Base-by-base conservation (phyloP, 2,888 invertebrate genomes). In the Mythimna vitellina region DNA sequence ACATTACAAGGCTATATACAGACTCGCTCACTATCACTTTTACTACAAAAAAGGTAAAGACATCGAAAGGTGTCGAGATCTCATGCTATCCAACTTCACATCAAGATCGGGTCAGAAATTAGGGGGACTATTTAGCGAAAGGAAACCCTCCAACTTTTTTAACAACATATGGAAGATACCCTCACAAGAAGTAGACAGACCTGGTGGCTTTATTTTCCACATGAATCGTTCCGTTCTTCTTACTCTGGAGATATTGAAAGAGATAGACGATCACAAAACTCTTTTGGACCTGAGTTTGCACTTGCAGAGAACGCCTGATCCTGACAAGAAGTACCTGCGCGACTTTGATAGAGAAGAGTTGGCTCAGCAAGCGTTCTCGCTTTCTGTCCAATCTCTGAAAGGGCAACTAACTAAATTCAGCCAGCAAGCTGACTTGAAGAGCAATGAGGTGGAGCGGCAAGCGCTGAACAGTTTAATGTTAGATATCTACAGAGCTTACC, bases 111-210 rank as follows among this genome's bases (percentile, higher is more conserved):
- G 97, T 20, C 97, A 97, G 89, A 97, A 97, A 79, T 96, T 98
- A 65, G 97, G 97, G 84, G 99, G 99, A 14, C 95, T 99, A 20
- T 99, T 99, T 91, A 97, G 97, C 53, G 99, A 99, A 86, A 96
- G 98, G 65, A 99, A 98, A 92, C 97, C 97, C 68, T 97, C 97
- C 29, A 99, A 99, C 92, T 98, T 99, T 89, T 99, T 99, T 87
- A 98, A 99, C 94, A 98, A 99, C 63, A 98, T 99, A 71, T 99
- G 99, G 99, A 97, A 99, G 84, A 98, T 99, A 90, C 99, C 99
- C 0, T 97, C 97, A 3, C 97, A 97, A 73, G 99, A 99, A 96
- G 98, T 99, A 57, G 99, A 99, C 90, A 97, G 99, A 76, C 98
- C 99, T 0, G 99, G 99, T 5, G 98, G 98, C 81, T 98, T 99